Base-by-base conservation (phyloP, 1,140 invertebrate species). In the Hestina assimilis region DNA sequence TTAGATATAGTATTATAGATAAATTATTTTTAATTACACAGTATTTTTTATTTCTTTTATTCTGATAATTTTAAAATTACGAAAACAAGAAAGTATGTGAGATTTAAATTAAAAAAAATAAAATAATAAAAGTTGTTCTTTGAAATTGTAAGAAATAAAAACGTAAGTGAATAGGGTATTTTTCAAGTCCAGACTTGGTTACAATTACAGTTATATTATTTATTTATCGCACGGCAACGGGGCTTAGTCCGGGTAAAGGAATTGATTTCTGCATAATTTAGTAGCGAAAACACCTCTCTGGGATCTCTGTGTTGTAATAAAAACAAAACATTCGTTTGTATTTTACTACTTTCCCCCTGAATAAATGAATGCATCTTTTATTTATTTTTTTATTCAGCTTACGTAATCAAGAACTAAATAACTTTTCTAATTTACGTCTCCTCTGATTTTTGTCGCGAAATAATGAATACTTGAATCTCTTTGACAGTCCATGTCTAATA, bases 231-330 rank as follows among this genome's bases (percentile, higher is more conserved):
- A 64, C 66, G 59, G 69, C 69, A 79, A 66, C 69, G 66, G 64
- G 56, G 61, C 65, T 60, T 62, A 64, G 73, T 79, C 71, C 77
- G 74, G 70, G 72, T 65, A 75, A 86, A 87, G 75, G 72, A 87
- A 87, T 87, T 87, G 83, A 87, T 87, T 83, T 85, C 72, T 87
- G 75, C 80, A 87, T 87, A 87, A 87, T 87, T 87, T 83, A 87
- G 69, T 68, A 79, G 59, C 63, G 74, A 81, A 85, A 85, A 85
- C 79, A 81, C 72, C 75, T 84, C 69, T 59, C 69, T 56, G 78
- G 74, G 80, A 79, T 69, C 75, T 72, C 72, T 71, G 69, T 65
- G 66, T 62, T 64, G 67, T 72, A 76, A 75, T 83, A 84, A 83
- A 84, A 84, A 86, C 78, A 83, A 86, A 83, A 78, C 80, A 84